phyloP scores from a whole-genome alignment of 2,113 vertebrate species.

The Oxygymnocypris stewartii region DNA sequence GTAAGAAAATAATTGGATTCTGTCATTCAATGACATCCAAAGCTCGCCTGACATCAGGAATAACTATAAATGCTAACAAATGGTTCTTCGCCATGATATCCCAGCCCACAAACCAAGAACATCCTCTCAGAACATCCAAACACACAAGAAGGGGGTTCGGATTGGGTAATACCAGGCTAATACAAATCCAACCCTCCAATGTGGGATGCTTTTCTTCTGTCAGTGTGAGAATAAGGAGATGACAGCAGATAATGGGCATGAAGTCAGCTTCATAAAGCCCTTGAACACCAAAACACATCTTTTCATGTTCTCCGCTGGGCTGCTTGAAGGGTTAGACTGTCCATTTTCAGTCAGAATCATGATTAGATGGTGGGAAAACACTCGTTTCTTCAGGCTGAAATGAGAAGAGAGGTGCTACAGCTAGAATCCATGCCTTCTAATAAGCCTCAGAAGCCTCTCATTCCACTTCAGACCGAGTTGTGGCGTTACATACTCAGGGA shows the following conservation, averaged over 20 bases:
- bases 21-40: conserved; percentile 12
- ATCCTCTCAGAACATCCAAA: conserved; percentile 12
- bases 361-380: conserved; percentile 37
- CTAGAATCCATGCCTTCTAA: conserved; percentile 59
- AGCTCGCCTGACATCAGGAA: background rate
- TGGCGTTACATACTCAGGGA: conserved; percentile 55
- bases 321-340: conserved; percentile 32
- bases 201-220: conserved; percentile 33
- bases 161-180: conserved; percentile 1
- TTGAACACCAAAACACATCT: background rate
- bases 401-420: conserved; percentile 49
- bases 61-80: conserved; percentile 6
- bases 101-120: conserved; percentile 3
- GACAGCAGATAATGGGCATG: conserved; percentile 23
- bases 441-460: conserved; percentile 59
- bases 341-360: conserved; percentile 39
- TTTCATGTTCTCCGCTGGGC: conserved; percentile 36
- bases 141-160: background rate
- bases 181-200: conserved; percentile 23
- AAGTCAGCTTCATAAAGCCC: conserved; percentile 22
- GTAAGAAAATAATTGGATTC: background rate
- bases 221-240: background rate
- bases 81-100: background rate
- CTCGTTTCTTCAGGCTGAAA: conserved; percentile 54
- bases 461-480: conserved; percentile 61